A percentile compares a stretch with the other conserved stretches of the same genome.
These are phyloP conservation scores for Metallyticus violacea DNA, from an alignment of 2,888 invertebrate genomes.

Conservation along the genomic window DNA sequence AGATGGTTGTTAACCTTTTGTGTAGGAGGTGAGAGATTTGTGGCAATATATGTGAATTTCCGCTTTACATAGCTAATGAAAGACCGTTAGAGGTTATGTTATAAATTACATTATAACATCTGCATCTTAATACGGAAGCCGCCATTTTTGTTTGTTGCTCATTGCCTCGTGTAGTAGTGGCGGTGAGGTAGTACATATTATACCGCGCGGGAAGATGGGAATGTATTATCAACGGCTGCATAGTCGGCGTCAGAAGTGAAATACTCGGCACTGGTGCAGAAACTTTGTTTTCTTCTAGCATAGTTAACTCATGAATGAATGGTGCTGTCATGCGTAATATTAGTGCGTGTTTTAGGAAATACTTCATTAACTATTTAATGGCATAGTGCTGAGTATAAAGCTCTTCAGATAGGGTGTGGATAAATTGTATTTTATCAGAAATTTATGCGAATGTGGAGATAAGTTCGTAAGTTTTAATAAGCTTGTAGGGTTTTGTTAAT, in stretches of 20 bases:
- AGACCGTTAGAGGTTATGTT: neutral
- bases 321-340: neutral
- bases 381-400: neutral
- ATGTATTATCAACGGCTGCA: conserved; percentile 1
- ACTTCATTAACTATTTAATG: neutral
- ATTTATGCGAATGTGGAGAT: neutral
- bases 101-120: neutral
- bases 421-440: neutral
- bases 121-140: conserved; percentile 24
- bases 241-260: neutral
- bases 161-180: conserved; percentile 31
- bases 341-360: neutral
- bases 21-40: neutral
- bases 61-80: neutral
- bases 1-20: conserved; percentile 2
- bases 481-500: too few relatives aligned
- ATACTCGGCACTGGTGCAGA: neutral
- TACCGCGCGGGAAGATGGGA: conserved; percentile 35
- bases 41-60: neutral
- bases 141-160: conserved; percentile 33
- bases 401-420: neutral
- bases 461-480: neutral
- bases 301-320: neutral
- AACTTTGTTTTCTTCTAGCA: neutral
- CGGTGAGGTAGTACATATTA: conserved; percentile 16